Evolutionary conservation across 2,113 vertebrate species (phyloP).

Genomic region (Hemichromis elongatus): DNA sequence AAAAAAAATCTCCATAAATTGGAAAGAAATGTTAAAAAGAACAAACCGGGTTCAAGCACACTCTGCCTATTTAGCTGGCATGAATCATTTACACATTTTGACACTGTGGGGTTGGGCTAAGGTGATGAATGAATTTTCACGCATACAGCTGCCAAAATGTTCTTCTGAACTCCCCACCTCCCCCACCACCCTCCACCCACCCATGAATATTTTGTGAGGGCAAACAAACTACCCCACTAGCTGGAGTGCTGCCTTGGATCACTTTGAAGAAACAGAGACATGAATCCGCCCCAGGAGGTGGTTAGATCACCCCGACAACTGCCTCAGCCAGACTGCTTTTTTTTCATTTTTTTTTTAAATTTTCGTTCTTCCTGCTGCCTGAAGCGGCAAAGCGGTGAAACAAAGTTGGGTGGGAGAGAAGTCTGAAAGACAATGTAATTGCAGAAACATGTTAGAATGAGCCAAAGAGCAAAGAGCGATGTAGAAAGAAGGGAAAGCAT

Average conservation of each 20-base stretch:
- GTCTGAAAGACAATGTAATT: not conserved
- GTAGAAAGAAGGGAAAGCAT: not conserved
- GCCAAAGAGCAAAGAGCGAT: not conserved
- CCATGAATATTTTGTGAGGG: conserved; percentile 46
- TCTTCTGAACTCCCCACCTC: not conserved
- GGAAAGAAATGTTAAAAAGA: not conserved
- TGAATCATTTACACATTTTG: conserved; percentile 37
- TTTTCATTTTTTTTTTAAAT: not conserved
- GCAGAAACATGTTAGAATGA: conserved; percentile 5
- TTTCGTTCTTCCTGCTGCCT: not conserved
- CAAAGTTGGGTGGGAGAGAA: not conserved
- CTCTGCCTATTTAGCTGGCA: not conserved
- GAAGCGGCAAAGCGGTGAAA: conserved; percentile 19
- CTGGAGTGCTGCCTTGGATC: conserved; percentile 37
- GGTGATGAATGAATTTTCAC: conserved; percentile 43
- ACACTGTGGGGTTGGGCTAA: not conserved
- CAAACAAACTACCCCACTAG: conserved; percentile 20
- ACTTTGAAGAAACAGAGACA: conserved; percentile 50
- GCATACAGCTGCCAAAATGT: conserved; percentile 43
- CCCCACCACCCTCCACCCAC: not conserved
- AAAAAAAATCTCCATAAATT: not conserved
- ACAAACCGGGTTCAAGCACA: not conserved
- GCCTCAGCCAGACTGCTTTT: conserved; percentile 10
- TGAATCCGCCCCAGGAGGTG: conserved; percentile 45
- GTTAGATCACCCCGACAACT: conserved; percentile 47